phyloP scores from a whole-genome alignment of 1,140 invertebrate genomes.

The Leptinotarsa defecta region DNA sequence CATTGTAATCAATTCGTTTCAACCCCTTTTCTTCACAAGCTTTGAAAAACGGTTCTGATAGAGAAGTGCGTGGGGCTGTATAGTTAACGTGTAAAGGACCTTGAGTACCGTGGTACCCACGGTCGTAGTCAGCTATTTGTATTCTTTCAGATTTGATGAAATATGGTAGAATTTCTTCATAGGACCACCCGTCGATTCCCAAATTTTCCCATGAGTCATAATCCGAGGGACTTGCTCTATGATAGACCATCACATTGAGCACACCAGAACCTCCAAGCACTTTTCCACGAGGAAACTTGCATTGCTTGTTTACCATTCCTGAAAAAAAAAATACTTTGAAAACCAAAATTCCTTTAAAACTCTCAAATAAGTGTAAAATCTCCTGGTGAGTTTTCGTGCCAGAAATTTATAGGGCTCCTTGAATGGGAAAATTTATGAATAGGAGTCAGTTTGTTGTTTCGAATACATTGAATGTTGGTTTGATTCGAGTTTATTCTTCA shows the following conservation, averaged over 20 bases:
- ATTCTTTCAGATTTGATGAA: slow-evolving; percentile 47
- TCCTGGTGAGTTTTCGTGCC: no score
- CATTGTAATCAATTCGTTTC: slow-evolving; percentile 38
- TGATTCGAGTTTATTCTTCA: no score
- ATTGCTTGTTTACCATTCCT: slow-evolving; percentile 61
- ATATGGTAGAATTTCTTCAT: slow-evolving; percentile 42
- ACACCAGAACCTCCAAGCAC: slow-evolving; percentile 76
- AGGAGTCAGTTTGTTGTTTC: no score
- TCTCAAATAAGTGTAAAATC: no score
- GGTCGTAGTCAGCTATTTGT: slow-evolving; percentile 39
- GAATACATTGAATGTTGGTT: no score
- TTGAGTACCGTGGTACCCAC: slow-evolving; percentile 25
- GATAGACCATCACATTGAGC: slow-evolving; percentile 89
- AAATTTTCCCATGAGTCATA: slow-evolving; percentile 69
- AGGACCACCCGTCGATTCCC: slow-evolving; percentile 63
- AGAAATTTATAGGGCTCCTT: no score
- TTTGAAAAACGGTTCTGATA: slow-evolving; percentile 23
- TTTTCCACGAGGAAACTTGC: slow-evolving; percentile 66
- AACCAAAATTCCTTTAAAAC: no score
- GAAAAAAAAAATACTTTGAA: neutral
- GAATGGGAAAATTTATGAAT: no score
- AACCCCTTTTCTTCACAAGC: slow-evolving; percentile 29
- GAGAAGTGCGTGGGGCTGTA: neutral
- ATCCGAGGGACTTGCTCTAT: slow-evolving; percentile 72
- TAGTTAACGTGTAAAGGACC: slow-evolving; percentile 28